phyloP scores from a whole-genome alignment of 2,888 invertebrate genomes.

The Caenorhabditis wallacei region DNA sequence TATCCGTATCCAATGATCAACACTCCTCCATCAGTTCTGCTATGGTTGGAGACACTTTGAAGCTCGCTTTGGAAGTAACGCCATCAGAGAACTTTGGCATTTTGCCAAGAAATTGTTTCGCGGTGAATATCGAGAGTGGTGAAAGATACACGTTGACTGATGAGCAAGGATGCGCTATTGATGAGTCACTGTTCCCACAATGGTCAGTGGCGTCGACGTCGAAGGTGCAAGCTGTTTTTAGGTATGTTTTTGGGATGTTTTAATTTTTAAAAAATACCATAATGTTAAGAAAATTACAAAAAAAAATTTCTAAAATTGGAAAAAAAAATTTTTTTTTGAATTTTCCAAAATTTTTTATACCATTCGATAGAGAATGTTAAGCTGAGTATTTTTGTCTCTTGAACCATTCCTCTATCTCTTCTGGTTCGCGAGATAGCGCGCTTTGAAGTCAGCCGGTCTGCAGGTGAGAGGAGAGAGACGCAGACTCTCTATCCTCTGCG shows the following conservation, averaged over 20 bases:
- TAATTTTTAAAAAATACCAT: no score
- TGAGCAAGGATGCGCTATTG: slow-evolving; percentile 82
- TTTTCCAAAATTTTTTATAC: no score
- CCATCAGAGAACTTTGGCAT: slow-evolving; percentile 78
- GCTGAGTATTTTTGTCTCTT: no score
- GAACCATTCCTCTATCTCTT: no score
- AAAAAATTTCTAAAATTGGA: no score
- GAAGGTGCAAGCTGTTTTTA: slow-evolving; percentile 72
- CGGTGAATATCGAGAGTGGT: slow-evolving; percentile 82
- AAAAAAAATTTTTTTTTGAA: no score
- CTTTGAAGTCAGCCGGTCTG: no score
- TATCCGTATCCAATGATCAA: slow-evolving; percentile 77
- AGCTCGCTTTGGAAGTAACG: slow-evolving; percentile 71
- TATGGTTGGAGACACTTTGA: slow-evolving; percentile 71
- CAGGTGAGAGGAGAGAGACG: no score
- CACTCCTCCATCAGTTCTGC: slow-evolving; percentile 73
- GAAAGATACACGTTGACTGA: slow-evolving; percentile 82
- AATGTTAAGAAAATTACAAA: no score
- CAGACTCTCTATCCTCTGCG: no score
- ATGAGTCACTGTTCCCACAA: slow-evolving; percentile 83
- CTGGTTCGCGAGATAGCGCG: no score
- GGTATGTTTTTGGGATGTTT: slow-evolving; percentile 32
- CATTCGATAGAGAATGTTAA: no score
- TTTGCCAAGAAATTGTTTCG: slow-evolving; percentile 82
- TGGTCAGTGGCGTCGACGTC: slow-evolving; percentile 72